phyloP scores from a whole-genome alignment of 2,113 vertebrate species.

The Poeciliopsis turrubarensis region DNA sequence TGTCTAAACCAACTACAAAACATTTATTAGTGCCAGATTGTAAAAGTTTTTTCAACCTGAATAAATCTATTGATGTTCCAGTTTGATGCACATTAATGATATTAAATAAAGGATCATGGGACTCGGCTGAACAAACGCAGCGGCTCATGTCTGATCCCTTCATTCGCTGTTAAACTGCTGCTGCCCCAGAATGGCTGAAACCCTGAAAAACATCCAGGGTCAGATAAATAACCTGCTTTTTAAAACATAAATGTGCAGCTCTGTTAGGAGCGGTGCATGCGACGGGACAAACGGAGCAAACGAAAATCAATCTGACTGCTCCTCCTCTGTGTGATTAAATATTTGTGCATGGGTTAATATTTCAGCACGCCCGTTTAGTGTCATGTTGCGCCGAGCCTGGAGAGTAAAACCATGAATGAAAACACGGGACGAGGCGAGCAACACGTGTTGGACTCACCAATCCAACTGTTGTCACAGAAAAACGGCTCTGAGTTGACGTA shows the following conservation, averaged over 20 bases:
- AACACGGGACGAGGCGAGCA: not conserved
- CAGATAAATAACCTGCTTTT: not conserved
- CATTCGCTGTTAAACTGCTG: not conserved
- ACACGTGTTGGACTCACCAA: not conserved
- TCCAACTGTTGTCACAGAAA: too few relatives aligned
- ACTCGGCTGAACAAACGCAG: not conserved
- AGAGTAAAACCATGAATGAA: constrained; percentile 35
- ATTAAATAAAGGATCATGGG: constrained; percentile 7
- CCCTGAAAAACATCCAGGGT: constrained; percentile 11
- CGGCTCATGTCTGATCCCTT: not conserved
- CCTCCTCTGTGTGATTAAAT: constrained; percentile 55
- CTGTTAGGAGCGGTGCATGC: constrained; percentile 17
- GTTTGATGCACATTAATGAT: not conserved
- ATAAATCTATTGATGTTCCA: not conserved
- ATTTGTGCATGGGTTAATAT: constrained; percentile 67
- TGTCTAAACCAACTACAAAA: too few relatives aligned
- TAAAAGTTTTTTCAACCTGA: not conserved
- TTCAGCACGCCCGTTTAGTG: constrained; percentile 51
- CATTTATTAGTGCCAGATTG: not conserved
- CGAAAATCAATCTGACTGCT: constrained; percentile 23
- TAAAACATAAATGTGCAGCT: constrained; percentile 37
- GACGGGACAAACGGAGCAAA: constrained; percentile 1
- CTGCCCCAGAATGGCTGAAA: not conserved
- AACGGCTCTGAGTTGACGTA: too few relatives aligned
- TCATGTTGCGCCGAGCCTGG: constrained; percentile 50